Evolutionary conservation across 2,113 vertebrate genomes (phyloP), one percentile per base, ranked within the genome.

Genomic region (Chaenocephalus aceratus): DNA sequence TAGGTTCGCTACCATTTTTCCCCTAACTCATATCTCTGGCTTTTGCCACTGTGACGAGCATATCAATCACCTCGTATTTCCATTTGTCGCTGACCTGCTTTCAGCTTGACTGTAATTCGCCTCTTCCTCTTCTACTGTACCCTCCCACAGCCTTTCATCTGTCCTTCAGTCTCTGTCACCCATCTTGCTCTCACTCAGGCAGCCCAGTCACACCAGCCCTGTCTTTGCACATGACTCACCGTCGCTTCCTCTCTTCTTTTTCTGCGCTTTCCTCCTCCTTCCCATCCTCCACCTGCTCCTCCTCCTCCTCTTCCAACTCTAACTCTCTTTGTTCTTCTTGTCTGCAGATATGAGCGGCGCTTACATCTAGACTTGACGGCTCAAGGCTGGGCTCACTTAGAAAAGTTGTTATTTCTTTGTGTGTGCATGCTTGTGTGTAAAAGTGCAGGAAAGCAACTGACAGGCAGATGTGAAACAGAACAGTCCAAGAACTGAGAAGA

Each of bases 1-100:
- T 56, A 63, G 60, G 77, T 75, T 80, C 51, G 58, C 2, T 69
- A 58, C 49, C 36, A 60, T 72, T 80, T 91, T 30, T 78, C 82
- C 82, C 72, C n/a, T 74, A 71, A 86, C 52, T 88, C 74, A 69
- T 75, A 86, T 75, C 71, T 78, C 49, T 36, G n/a, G 73, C 77
- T 75, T 88, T 88, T 87, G 82, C 36, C n/a, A 34, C 57, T 52
- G 21, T 81, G 83, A 89, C 88, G 74, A 63, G 66, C 86, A 81
- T 67, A 88, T 87, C 88, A 87, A 79, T 91, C 90, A 92, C 84
- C 77, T 87, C 58, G 80, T 83, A 77, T 85, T 87, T 91, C 89
- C 79, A 83, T 91, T 89, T 89, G 80, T 89, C 65, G 61, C 86
- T 92, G 89, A 92, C 86, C 85, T 89, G 87, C 85, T 91, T 92